A percentile compares a stretch with the other conserved stretches of the same genome.
These are phyloP conservation scores for Brachionus calyciflorus DNA, from an alignment of 1,140 invertebrate species.

Conservation along the genomic window DNA sequence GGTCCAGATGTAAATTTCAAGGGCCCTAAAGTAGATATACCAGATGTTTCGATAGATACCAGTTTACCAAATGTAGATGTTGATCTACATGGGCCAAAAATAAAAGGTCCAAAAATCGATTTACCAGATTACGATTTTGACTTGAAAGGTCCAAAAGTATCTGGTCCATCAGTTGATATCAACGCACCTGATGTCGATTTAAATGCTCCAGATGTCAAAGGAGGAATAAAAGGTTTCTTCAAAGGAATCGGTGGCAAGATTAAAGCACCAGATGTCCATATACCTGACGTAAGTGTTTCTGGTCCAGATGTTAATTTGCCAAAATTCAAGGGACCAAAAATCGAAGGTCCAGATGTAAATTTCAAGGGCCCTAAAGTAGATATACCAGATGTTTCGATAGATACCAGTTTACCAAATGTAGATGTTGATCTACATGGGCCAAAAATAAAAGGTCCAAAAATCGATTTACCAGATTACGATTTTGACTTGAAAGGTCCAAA, in stretches of 20 bases:
- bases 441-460: neutral
- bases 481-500: neutral
- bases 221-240: no score
- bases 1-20: neutral
- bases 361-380: constrained; percentile 4
- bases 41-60: neutral
- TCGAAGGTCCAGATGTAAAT: neutral
- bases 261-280: no score
- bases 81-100: neutral
- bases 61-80: constrained; percentile 6
- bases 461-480: neutral
- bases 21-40: neutral
- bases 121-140: neutral
- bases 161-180: neutral
- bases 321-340: constrained; percentile 16
- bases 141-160: neutral
- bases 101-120: neutral
- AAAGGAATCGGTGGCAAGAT: no score
- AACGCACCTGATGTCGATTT: neutral
- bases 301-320: no score
- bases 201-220: no score
- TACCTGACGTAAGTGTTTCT: no score
- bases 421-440: neutral
- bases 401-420: constrained; percentile 12
- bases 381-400: neutral